Base-by-base conservation (phyloP, 1,140 invertebrate genomes). In the Aphelinus certus region DNA sequence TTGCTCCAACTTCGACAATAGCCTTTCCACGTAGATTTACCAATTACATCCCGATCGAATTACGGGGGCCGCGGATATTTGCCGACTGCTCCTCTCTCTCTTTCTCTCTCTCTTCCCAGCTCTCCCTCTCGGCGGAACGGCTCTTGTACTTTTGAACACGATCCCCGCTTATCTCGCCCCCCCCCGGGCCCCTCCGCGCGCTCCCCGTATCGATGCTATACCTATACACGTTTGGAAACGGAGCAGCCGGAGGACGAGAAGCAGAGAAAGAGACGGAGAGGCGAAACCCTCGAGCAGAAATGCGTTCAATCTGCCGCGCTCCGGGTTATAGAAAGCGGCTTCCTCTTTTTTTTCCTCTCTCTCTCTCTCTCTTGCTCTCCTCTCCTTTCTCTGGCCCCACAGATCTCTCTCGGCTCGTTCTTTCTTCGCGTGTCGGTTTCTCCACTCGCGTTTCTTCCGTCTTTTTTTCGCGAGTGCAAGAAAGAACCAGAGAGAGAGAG, bases 11-110 rank as follows among this genome's bases (percentile, higher is more conserved):
- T 79, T 75, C 67, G 74, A 78, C 80, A 78, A 79, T 76, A 72
- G 75, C 71, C 68, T 78, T 79, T 78, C 79, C 77, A 76, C 71
- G 57, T 75, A 71, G 76, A 73, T 73, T 74, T 73, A 76, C 76
- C 77, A 80, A 81, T 81, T 80, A 81, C 78, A 78, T 79, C 75
- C 68, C 67, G 67, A 75, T 75, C 66, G 67, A 75, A 51, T 75
- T 70, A 75, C 73, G 43, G 53, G 42, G 60, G 61, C 57, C n/a
- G 45, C 47, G 45, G 66, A 68, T 67, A 68, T 68, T 67, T 26
- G 51, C 4, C 9, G 51, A 53, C 4, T 48, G n/a, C 60, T 71
- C 53, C n/a, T 56, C 66, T 65, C 60, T 26, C 48, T 57, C 49
- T 48, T 62, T 55, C 48, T 73, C 63, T 68, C 63, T 49, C 65